A percentile compares a stretch with the other conserved stretches of the same genome.
phyloP scores from a whole-genome alignment of 2,113 vertebrate species.

The Fregata magnificens region DNA sequence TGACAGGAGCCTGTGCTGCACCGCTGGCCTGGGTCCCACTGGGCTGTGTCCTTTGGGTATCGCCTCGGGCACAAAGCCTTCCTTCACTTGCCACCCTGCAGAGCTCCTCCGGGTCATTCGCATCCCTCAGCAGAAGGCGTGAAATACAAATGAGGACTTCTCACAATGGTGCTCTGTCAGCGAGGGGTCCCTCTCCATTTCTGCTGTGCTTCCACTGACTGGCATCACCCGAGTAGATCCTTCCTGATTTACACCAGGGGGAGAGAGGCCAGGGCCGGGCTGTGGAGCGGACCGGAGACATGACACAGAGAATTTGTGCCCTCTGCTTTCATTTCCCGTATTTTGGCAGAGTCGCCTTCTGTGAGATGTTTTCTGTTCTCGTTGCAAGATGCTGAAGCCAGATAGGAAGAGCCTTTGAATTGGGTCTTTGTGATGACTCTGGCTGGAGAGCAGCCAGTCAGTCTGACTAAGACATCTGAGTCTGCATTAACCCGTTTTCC shows the following conservation, averaged over 20 bases:
- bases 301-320: conserved; percentile 46
- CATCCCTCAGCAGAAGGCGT: background rate
- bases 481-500: background rate
- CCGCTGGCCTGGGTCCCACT: accelerated
- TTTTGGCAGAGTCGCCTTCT: conserved; percentile 50
- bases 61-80: background rate
- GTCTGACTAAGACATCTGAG: conserved; percentile 42
- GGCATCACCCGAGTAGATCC: background rate
- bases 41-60: background rate
- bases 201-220: background rate
- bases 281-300: background rate
- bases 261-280: background rate
- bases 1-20: background rate
- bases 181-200: accelerated
- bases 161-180: background rate
- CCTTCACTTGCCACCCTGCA: background rate
- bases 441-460: conserved; percentile 31
- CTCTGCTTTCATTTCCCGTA: conserved; percentile 51
- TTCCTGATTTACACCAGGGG: background rate
- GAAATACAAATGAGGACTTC: background rate
- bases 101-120: background rate
- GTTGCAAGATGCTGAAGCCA: conserved; percentile 28
- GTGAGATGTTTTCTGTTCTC: conserved; percentile 65
- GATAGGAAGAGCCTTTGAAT: conserved; percentile 60
- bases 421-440: conserved; percentile 52